A percentile compares a stretch with the other conserved stretches of the same genome.
Conservation (phyloP, 2,888 invertebrate species). For the Heliconius erato region DNA sequence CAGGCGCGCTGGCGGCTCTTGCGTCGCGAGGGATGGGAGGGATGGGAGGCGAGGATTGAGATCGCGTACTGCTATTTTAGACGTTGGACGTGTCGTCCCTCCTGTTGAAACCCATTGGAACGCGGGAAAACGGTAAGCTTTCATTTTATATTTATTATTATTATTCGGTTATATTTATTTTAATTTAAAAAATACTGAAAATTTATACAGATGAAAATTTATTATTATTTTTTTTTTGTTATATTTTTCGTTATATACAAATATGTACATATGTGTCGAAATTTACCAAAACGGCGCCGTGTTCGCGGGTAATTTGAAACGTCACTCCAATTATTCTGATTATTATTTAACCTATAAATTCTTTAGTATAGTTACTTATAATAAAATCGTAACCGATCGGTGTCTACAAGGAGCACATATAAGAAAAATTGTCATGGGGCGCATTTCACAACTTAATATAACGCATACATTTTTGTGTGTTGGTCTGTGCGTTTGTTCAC, state of each 20-base stretch:
- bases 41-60: conserved; percentile 51
- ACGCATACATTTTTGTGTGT: no score
- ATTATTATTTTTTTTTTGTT: not conserved
- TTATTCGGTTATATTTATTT: not conserved
- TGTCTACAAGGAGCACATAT: no score
- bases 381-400: no score
- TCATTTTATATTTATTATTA: conserved; percentile 38
- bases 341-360: not conserved
- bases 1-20: conserved; percentile 61
- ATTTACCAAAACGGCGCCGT: not conserved
- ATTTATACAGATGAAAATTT: no score
- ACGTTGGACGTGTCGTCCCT: conserved; percentile 63
- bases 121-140: conserved; percentile 78
- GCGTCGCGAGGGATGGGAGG: conserved; percentile 56
- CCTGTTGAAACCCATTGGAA: conserved; percentile 54
- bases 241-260: not conserved
- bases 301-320: conserved; percentile 6
- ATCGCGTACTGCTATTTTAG: conserved; percentile 71
- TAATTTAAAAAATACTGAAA: not conserved
- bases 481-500: no score
- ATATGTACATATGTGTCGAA: not conserved
- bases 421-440: no score
- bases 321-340: not conserved
- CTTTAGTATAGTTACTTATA: not conserved
- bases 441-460: no score